phyloP scores from a whole-genome alignment of 2,888 invertebrate species.

The Nesidiocoris tenuis region DNA sequence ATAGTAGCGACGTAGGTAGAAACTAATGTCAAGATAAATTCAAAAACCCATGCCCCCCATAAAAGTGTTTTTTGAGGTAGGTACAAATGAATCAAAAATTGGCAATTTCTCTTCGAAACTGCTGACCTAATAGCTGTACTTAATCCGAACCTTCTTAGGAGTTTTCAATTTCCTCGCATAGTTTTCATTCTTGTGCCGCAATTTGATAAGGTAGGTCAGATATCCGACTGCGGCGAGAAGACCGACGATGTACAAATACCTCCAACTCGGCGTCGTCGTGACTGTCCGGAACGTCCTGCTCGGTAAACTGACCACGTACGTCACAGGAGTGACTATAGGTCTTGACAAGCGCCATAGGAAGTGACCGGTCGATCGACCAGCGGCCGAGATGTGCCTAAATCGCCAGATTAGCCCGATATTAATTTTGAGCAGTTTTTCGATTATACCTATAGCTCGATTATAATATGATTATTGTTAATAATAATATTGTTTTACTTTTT shows the following conservation, averaged over 20 bases:
- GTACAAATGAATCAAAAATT: no score
- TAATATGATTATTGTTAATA: no score
- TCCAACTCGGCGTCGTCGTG: not conserved
- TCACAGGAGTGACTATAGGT: not conserved
- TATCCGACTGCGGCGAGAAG: not conserved
- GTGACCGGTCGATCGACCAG: not conserved
- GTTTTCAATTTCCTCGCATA: conserved; percentile 8
- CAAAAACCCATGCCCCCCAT: no score
- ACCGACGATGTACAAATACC: not conserved
- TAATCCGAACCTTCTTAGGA: conserved; percentile 10
- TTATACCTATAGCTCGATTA: no score
- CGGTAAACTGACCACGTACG: not conserved
- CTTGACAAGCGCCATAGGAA: not conserved
- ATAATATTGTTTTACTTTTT: no score
- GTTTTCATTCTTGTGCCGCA: conserved; percentile 1
- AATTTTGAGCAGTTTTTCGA: no score
- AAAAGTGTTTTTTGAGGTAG: no score
- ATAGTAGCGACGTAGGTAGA: no score
- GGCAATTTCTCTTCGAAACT: no score
- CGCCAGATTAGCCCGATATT: no score
- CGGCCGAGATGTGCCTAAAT: not conserved
- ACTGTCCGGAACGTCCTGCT: not conserved
- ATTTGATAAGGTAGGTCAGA: not conserved
- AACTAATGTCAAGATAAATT: no score
- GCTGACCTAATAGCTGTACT: no score